Evolutionary conservation across 1,140 invertebrate genomes (phyloP), one percentile per base, ranked within the genome.

Genomic region (Chelonus insularis): DNA sequence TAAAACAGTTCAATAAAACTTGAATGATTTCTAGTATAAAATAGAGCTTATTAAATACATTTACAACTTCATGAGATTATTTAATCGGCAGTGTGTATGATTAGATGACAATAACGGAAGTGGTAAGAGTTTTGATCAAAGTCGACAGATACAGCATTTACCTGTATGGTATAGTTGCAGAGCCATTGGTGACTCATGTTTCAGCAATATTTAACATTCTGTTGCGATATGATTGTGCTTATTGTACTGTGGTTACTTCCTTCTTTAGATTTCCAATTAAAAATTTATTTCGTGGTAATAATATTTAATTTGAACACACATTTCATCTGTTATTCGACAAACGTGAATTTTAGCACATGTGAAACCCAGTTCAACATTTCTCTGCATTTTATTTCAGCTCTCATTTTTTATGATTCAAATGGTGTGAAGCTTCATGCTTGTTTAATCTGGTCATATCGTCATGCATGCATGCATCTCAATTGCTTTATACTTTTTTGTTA

Each of bases 151-250:
- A n/a, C n/a, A n/a, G n/a, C n/a, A n/a, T n/a, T n/a, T n/a, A n/a
- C n/a, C n/a, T n/a, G n/a, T n/a, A n/a, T 12, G 37, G 2, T 39
- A 34, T 8, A 34, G 37, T n/a, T 39, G 11, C 1, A 39, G n/a
- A n/a, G n/a, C n/a, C n/a, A n/a, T n/a, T 52, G 48, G 45, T 69
- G 69, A 72, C 63, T 72, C 69, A 72, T 57, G 63, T 69, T 71
- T 71, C 60, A 66, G 55, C 58, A 69, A 71, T 71, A 71, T 68
- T 71, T 71, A 69, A 55, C 65, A 72, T 72, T 72, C 70, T 66
- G 56, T 41, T 14, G 65, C 66, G 69, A 69, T 69, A 71, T 32
- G 21, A 63, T 58, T 36, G 60, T 58, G 50, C 12, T 37, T 63
- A 59, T 41, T 56, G 16, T 60, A 41, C 52, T 48, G 39, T 39